These are phyloP conservation scores for Poicephalus gulielmi DNA, from an alignment of 2,113 vertebrate genomes.

Conservation along the genomic window DNA sequence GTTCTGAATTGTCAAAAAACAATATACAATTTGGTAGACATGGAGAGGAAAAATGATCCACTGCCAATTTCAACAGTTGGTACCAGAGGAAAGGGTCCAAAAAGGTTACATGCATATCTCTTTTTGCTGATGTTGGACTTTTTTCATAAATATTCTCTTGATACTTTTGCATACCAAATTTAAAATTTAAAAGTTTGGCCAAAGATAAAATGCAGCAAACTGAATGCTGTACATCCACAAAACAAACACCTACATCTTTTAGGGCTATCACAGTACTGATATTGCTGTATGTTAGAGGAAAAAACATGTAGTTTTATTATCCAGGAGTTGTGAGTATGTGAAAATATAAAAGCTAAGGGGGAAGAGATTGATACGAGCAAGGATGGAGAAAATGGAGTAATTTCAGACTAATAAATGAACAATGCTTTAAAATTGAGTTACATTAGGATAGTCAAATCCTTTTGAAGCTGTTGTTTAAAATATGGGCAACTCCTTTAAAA, in stretches of 20 bases:
- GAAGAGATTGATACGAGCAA: neutral
- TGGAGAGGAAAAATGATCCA: conserved; percentile 98
- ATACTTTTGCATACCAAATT: neutral
- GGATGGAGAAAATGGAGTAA: neutral
- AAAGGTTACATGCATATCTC: conserved; percentile 79
- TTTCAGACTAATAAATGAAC: neutral
- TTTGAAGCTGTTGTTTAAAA: neutral
- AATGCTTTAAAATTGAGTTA: neutral
- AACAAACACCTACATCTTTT: neutral
- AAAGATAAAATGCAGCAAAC: neutral
- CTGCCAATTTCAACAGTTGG: conserved; percentile 98
- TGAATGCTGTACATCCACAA: neutral
- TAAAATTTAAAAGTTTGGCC: neutral
- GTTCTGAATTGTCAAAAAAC: conserved; percentile 98
- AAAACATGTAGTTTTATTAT: neutral
- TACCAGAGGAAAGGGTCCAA: conserved; percentile 97
- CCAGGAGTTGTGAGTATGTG: neutral
- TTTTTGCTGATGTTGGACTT: neutral
- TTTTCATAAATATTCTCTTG: neutral
- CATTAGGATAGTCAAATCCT: neutral
- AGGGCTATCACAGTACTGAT: neutral
- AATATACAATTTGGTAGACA: conserved; percentile 96
- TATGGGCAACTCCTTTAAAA: neutral
- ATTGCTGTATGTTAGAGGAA: neutral
- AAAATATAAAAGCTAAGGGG: neutral